phyloP scores from a whole-genome alignment of 2,113 vertebrate genomes.

The Caloenas nicobarica region DNA sequence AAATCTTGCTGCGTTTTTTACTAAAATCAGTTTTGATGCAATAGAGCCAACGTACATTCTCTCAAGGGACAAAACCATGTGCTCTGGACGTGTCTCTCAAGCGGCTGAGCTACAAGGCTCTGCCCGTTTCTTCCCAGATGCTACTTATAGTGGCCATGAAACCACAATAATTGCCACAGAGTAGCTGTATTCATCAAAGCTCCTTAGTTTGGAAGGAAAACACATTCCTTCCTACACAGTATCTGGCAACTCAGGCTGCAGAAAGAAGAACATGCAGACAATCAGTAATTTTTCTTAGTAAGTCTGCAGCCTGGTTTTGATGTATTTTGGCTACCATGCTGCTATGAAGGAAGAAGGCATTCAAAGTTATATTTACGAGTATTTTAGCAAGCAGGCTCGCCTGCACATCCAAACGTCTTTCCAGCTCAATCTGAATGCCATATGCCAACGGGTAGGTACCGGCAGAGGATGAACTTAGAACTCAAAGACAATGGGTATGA shows the following conservation, averaged over 20 bases:
- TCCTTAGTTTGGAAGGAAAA: background rate
- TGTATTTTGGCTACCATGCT: background rate
- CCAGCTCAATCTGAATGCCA: background rate
- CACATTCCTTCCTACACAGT: background rate
- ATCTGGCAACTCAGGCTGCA: background rate
- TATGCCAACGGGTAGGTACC: background rate
- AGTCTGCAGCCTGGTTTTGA: background rate
- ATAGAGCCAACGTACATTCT: fast-evolving
- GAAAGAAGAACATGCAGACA: background rate
- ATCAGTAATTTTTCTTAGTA: background rate
- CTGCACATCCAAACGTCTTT: background rate
- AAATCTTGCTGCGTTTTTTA: background rate
- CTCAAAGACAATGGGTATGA: background rate
- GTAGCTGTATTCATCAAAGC: background rate
- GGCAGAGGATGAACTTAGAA: background rate
- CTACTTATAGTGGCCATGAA: background rate
- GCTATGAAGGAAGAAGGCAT: background rate
- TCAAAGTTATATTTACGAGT: background rate
- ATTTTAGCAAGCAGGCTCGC: background rate
- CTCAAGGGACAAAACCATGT: background rate
- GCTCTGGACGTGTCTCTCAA: background rate
- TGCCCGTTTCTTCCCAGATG: background rate
- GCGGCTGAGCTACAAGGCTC: background rate
- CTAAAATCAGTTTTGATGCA: background rate
- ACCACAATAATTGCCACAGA: background rate